Evolutionary conservation across 2,888 invertebrate species (phyloP).

Genomic region (Tribolium freemani): DNA sequence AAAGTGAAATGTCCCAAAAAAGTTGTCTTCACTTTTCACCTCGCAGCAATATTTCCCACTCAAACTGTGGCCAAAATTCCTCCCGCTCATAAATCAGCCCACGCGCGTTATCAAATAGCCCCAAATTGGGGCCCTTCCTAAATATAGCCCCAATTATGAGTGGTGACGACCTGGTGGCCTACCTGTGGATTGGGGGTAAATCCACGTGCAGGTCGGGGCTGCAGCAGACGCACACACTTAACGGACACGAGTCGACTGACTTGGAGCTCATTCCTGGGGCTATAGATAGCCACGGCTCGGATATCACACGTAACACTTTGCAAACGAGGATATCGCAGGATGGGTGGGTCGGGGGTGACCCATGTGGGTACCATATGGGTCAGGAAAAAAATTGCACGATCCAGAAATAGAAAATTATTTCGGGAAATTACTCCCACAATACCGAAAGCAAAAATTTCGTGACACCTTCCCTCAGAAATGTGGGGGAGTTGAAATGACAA

Average conservation of each 20-base stretch:
- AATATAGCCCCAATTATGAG: not conserved
- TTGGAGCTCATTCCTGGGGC: conserved; percentile 53
- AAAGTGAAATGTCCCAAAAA: too few relatives aligned
- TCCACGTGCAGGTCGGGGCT: conserved; percentile 59
- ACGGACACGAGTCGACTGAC: conserved; percentile 63
- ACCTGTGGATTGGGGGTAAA: conserved; percentile 64
- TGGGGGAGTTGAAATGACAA: too few relatives aligned
- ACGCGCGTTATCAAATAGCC: not conserved
- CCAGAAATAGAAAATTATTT: not conserved
- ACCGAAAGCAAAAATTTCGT: too few relatives aligned
- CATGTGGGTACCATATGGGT: not conserved
- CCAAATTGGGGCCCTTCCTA: not conserved
- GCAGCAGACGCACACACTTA: conserved; percentile 61
- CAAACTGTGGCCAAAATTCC: too few relatives aligned
- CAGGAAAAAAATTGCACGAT: not conserved
- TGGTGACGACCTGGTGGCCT: conserved; percentile 49
- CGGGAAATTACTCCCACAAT: not conserved
- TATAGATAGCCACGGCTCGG: conserved; percentile 56
- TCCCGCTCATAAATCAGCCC: too few relatives aligned
- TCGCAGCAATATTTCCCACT: too few relatives aligned
- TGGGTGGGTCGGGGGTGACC: not conserved
- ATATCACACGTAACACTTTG: conserved; percentile 43
- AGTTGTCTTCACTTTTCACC: too few relatives aligned
- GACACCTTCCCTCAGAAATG: too few relatives aligned
- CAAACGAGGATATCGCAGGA: not conserved